These are phyloP conservation scores for Lithophane socia DNA, from an alignment of 2,888 invertebrate genomes.

Conservation along the genomic window DNA sequence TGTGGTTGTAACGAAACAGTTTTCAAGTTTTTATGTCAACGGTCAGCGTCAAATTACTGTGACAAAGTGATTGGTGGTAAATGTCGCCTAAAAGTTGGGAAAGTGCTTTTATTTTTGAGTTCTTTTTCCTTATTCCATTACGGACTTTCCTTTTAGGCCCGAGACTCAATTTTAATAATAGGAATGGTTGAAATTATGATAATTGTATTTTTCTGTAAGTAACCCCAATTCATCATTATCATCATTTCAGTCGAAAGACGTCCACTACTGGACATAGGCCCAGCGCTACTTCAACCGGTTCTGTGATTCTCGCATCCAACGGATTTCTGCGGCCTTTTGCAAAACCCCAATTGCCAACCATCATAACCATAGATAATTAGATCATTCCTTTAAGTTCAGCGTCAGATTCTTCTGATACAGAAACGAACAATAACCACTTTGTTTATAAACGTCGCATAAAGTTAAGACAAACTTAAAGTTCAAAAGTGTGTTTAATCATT, in stretches of 20 bases:
- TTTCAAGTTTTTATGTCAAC: constrained; percentile 52
- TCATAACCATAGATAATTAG: neutral
- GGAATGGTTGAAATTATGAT: too few relatives aligned
- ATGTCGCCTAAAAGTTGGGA: neutral
- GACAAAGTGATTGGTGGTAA: constrained; percentile 19
- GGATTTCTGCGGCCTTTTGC: neutral
- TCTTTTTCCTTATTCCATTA: constrained; percentile 34
- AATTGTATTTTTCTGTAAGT: neutral
- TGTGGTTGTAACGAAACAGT: constrained; percentile 48
- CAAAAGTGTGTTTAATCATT: neutral
- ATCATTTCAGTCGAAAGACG: neutral
- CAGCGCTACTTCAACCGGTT: neutral
- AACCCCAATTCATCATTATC: neutral
- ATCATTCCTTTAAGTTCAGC: neutral
- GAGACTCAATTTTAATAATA: constrained; percentile 1
- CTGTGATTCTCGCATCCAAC: neutral
- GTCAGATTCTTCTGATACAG: neutral
- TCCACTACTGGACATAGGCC: neutral
- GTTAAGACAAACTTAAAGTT: too few relatives aligned
- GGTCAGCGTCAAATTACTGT: constrained; percentile 17
- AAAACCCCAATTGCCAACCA: neutral
- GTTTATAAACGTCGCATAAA: too few relatives aligned
- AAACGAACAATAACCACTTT: too few relatives aligned
- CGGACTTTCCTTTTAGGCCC: neutral
- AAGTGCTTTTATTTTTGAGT: constrained; percentile 15